Conservation (phyloP, 2,113 vertebrate species). For the Zonotrichia leucophrys region DNA sequence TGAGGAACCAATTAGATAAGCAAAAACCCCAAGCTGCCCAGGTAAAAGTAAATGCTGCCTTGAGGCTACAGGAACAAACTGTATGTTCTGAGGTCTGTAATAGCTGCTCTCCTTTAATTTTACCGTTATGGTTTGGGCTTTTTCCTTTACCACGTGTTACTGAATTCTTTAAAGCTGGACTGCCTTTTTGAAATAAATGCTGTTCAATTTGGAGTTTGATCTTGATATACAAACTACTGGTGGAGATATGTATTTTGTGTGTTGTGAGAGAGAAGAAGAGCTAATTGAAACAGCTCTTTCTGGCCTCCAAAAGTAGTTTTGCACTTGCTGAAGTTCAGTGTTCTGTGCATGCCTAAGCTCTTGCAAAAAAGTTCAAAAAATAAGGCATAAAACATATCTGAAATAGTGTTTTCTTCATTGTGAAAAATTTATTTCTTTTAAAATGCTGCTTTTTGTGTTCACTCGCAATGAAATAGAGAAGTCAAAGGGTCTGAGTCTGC, state of each 20-base stretch:
- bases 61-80: background rate
- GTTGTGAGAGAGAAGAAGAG: background rate
- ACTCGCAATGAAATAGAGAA: background rate
- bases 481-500: background rate
- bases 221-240: background rate
- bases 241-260: background rate
- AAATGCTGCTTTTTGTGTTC: background rate
- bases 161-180: background rate
- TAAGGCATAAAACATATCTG: background rate
- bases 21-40: background rate
- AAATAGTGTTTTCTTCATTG: background rate
- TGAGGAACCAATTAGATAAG: background rate
- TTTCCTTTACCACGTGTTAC: fast-evolving
- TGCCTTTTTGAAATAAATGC: background rate
- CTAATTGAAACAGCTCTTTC: background rate
- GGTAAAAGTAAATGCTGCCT: background rate
- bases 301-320: background rate
- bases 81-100: background rate
- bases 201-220: background rate
- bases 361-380: background rate
- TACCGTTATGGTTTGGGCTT: background rate
- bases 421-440: background rate
- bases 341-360: background rate
- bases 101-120: background rate
- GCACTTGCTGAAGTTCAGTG: background rate